Base-by-base conservation (phyloP, 2,113 vertebrate genomes). In the Phodopus roborovskii region DNA sequence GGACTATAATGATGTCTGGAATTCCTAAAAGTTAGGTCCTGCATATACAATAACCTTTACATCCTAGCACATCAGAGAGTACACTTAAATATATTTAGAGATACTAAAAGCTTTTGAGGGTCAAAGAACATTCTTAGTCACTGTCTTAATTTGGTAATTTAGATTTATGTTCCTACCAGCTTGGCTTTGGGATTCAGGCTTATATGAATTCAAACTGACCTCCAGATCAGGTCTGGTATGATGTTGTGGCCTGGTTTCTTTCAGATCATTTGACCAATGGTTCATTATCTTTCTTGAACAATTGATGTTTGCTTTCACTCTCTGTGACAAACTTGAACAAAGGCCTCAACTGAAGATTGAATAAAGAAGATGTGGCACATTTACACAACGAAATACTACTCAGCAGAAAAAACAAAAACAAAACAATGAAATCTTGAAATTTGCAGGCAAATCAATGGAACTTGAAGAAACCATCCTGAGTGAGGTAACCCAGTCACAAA, bases 121-220 rank as follows among this genome's bases (percentile, higher is more conserved):
- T 66, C 45, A 77, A 64, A 94, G 56, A 64, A 81, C 22, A 70
- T n/a, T 70, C 82, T 96, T 92, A 87, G 64, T 28, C n/a, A 77
- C 15, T 91, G 8, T 8, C 70, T 78, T 74, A 36, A 4, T 30
- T 82, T 89, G 78, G 7, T 85, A 88, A 94, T 81, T 68, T 91
- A 70, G 36, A 16, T 48, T 77, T 89, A 56, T 81, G 17, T 91
- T 84, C 28, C 50, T 85, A 64, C 13, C 19, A 53, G 10, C 48
- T 90, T 78, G 36, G 24, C 79, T 84, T 19, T 70, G 58, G 48
- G n/a, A 48, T 58, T 68, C 87, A 83, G 45, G 85, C 11, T 68
- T 74, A 95, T 22, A 26, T 62, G 66, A 92, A 88, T 62, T n/a
- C 60, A 88, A 68, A 60, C 26, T 75, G 50, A 62, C 60, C 26